Evolutionary conservation across 2,888 invertebrate genomes (phyloP), one percentile per base, ranked within the genome.

Genomic region (Seira ritae): DNA sequence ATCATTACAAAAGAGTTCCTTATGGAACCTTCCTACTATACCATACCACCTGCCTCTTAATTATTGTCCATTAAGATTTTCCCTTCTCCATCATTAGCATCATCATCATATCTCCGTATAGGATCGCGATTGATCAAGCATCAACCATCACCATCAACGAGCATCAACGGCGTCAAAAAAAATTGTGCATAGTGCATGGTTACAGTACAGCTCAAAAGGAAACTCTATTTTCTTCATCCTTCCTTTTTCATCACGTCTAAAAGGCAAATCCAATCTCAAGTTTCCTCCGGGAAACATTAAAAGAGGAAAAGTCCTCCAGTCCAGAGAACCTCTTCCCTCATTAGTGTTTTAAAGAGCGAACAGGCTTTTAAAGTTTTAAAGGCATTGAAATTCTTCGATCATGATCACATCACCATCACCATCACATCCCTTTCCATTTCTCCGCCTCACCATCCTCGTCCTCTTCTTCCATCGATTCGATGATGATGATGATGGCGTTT

Each of bases 21-120:
- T n/a, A 20, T 62, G 62, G 20, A 60, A n/a, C n/a, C n/a, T n/a
- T 31, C 31, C 31, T 4, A 31, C 3, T 4, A 31, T n/a, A n/a
- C n/a, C n/a, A 62, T 62, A 19, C 62, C 62, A 62, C 62, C 62
- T 62, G 62, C 62, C 20, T 62, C 62, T 62, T 62, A 62, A 62
- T 62, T 62, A 62, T 20, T 62, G 20, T 62, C 62, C 62, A 62
- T 62, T 62, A 62, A n/a, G 62, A 20, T 62, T 12, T 20, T 4
- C 12, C 3, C 62, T n/a, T 20, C 62, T 20, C 22, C 62, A 55
- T 12, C 31, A 31, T 8, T 8, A 31, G 2, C 31, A 20, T 20
- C 31, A 31, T 8, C 31, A 31, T 31, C 31, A 20, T 20, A 62
- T 62, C 62, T 62, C 62, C 50, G 6, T 50, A 20, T 10, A 20